Conservation (phyloP, 2,888 invertebrate species). For the Noctua janthina region DNA sequence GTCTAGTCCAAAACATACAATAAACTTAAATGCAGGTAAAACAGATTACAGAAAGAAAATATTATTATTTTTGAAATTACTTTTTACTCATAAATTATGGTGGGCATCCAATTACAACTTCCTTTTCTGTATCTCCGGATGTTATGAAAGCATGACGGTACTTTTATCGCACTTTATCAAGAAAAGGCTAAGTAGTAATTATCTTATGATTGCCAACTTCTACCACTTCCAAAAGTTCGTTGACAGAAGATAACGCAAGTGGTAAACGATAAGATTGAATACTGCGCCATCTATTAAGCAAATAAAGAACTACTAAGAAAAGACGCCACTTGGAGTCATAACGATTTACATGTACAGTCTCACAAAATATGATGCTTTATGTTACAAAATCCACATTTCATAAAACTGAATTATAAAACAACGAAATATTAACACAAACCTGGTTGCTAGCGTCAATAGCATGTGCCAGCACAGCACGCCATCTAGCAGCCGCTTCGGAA, state of each 20-base stretch:
- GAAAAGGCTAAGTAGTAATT: slow-evolving; percentile 34
- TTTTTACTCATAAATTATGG: too few relatives aligned
- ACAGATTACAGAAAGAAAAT: not conserved
- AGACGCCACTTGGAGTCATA: too few relatives aligned
- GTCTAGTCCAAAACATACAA: not conserved
- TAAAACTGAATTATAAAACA: not conserved
- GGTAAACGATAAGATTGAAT: not conserved
- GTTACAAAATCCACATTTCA: not conserved
- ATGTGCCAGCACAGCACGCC: slow-evolving; percentile 94
- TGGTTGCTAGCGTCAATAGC: slow-evolving; percentile 94
- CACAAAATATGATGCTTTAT: not conserved
- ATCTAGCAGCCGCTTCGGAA: slow-evolving; percentile 93
- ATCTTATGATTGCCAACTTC: slow-evolving; percentile 28
- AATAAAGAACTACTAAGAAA: slow-evolving; percentile 9
- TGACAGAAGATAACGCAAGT: slow-evolving; percentile 15
- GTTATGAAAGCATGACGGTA: slow-evolving; percentile 15
- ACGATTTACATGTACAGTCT: too few relatives aligned
- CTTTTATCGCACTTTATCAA: slow-evolving; percentile 39
- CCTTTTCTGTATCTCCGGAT: slow-evolving; percentile 19
- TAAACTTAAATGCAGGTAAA: not conserved
- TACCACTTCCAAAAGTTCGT: slow-evolving; percentile 38
- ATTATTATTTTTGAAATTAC: not conserved
- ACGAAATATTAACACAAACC: slow-evolving; percentile 77
- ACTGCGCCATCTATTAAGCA: slow-evolving; percentile 53
- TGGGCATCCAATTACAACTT: not conserved